Evolutionary conservation across 2,888 invertebrate genomes (phyloP), one percentile per base, ranked within the genome.

Genomic region (Lacanobia oleracea): DNA sequence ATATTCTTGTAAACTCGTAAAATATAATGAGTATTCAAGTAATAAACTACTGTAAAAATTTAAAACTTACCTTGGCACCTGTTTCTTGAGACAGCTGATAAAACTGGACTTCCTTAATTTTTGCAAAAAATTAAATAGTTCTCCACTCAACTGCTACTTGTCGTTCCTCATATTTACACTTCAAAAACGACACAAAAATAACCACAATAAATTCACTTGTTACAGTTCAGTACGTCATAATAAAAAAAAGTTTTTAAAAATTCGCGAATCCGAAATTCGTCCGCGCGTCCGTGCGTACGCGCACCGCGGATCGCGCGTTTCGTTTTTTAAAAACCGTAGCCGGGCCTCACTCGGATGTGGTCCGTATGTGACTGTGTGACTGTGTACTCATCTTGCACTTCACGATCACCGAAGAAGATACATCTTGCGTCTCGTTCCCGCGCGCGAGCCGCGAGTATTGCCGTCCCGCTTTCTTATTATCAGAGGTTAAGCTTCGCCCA

Each of bases 341-440:
- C 94, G 93, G 93, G 93, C 93, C 93, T 93, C 93, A 93, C 95
- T 95, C 95, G 93, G 93, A 94, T 95, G 93, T 91, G 94, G 96
- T 92, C 93, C 94, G 95, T 94, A 92, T 95, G 95, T 95, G 95
- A 95, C 96, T 95, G 92, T 95, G 95, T 95, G 95, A 95, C 96
- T 95, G 95, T 94, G 93, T 93, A 94, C 94, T 94, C 95, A 95
- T 95, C 95, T 95, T 93, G 94, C 93, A 94, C 95, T 94, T 94
- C 93, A 91, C 94, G 95, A 94, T 94, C 94, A 93, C 94, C 94
- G 95, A 95, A 95, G 95, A 96, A 94, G 96, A 95, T 93, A 94
- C 95, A 89, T 91, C 88, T 74, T 53, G 87, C 83, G 77, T 95
- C 94, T 82, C 91, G 77, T 88, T 95, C 92, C 76, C 89, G 69